phyloP scores from a whole-genome alignment of 2,888 invertebrate genomes.

The Synanthedon formicaeformis region DNA sequence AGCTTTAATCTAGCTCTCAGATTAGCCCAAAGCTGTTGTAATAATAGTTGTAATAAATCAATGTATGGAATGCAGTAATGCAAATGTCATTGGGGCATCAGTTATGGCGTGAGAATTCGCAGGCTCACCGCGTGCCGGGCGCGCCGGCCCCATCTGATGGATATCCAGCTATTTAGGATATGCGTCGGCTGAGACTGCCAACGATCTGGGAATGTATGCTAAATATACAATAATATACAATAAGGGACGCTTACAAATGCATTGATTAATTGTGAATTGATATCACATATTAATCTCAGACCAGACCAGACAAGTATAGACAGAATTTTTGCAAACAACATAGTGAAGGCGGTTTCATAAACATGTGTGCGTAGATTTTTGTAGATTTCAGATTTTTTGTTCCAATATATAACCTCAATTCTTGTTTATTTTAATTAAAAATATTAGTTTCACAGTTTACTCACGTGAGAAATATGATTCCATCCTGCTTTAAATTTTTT shows the following conservation, averaged over 20 bases:
- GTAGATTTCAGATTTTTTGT: too few relatives aligned
- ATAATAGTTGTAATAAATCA: background rate
- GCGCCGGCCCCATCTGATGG: slow-evolving; percentile 20
- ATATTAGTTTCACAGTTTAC: too few relatives aligned
- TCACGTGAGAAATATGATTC: too few relatives aligned
- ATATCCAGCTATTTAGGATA: slow-evolving; percentile 34
- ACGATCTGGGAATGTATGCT: slow-evolving; percentile 13
- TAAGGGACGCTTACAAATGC: background rate
- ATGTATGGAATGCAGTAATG: background rate
- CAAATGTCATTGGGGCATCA: background rate
- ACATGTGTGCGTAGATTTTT: too few relatives aligned
- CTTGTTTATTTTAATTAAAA: too few relatives aligned
- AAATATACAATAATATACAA: background rate
- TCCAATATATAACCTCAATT: too few relatives aligned
- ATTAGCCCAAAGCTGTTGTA: background rate
- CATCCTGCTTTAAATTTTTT: too few relatives aligned
- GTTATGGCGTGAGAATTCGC: slow-evolving; percentile 19
- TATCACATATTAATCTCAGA: too few relatives aligned
- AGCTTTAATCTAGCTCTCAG: too few relatives aligned
- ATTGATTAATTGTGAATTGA: background rate
- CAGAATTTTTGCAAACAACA: too few relatives aligned
- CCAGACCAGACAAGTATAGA: too few relatives aligned
- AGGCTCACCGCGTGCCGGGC: slow-evolving; percentile 19
- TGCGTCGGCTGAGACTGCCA: slow-evolving; percentile 17
- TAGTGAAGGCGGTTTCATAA: too few relatives aligned